A percentile compares a stretch with the other conserved stretches of the same genome.
Conservation (phyloP, 1,140 invertebrate genomes). For the Coenobita brevimanus region DNA sequence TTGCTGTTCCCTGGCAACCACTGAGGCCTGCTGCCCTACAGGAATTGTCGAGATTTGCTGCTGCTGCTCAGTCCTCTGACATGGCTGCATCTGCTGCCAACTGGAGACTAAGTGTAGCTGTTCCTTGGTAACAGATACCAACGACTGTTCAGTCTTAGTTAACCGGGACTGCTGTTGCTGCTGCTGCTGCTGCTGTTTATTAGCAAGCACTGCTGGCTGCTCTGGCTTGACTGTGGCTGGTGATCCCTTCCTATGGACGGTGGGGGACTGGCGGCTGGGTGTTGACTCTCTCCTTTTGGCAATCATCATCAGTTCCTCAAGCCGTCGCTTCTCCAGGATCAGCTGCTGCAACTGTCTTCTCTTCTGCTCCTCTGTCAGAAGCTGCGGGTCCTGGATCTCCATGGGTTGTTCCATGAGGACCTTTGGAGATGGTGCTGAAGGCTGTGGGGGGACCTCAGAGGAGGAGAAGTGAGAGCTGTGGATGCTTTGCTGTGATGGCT, state of each 20-base stretch:
- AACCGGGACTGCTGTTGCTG: too few relatives aligned
- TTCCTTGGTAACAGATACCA: background rate
- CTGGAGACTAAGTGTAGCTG: background rate
- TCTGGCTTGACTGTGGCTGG: background rate
- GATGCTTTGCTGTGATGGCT: slow-evolving; percentile 12
- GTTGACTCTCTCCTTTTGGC: slow-evolving; percentile 58
- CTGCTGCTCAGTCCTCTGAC: too few relatives aligned
- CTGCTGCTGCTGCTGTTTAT: too few relatives aligned
- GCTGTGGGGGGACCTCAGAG: slow-evolving; percentile 9
- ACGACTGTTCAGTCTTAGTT: background rate
- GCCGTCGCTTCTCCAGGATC: slow-evolving; percentile 62
- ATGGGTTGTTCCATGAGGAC: slow-evolving; percentile 25
- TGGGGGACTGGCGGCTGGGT: background rate
- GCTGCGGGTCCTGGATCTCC: slow-evolving; percentile 45
- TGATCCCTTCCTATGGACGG: background rate
- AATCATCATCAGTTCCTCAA: slow-evolving; percentile 69
- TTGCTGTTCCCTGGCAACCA: too few relatives aligned
- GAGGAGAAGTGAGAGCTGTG: slow-evolving; percentile 32
- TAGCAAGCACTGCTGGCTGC: background rate
- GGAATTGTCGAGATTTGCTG: too few relatives aligned
- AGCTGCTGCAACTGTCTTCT: slow-evolving; percentile 62
- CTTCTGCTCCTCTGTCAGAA: slow-evolving; percentile 57
- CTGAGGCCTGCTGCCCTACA: too few relatives aligned
- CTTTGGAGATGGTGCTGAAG: slow-evolving; percentile 11
- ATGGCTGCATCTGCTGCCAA: too few relatives aligned